Evolutionary conservation across 2,888 invertebrate species (phyloP).

Genomic region (Lochmaea crataegi): DNA sequence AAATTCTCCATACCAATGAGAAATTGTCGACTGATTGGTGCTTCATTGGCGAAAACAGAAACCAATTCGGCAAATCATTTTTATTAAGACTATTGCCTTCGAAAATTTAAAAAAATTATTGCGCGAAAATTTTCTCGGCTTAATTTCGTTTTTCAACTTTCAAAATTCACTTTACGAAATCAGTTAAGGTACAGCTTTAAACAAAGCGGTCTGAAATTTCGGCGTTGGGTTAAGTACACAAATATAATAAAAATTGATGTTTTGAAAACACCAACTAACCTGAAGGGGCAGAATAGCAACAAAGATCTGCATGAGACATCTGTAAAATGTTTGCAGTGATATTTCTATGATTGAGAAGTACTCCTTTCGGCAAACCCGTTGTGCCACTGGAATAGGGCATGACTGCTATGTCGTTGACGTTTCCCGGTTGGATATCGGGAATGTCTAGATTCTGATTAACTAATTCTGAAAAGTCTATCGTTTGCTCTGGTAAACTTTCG

Average conservation of each 20-base stretch:
- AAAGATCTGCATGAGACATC: conserved; percentile 39
- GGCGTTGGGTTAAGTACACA: no score
- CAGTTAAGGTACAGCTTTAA: no score
- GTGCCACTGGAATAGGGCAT: conserved; percentile 90
- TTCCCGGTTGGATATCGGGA: conserved; percentile 66
- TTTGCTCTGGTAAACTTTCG: conserved; percentile 38
- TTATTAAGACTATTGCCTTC: no score
- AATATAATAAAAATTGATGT: neutral
- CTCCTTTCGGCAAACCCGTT: conserved; percentile 85
- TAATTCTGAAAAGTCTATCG: conserved; percentile 41
- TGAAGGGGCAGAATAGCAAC: conserved; percentile 33
- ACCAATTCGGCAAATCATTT: no score
- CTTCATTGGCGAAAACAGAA: no score
- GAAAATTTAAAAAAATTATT: no score
- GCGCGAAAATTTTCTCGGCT: no score
- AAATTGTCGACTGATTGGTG: no score
- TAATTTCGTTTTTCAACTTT: no score
- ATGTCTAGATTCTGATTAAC: conserved; percentile 61
- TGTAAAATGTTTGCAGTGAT: conserved; percentile 49
- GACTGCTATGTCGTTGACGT: conserved; percentile 70
- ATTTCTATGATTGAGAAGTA: conserved; percentile 71
- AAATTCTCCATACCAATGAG: no score
- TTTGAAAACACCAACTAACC: conserved; percentile 32
- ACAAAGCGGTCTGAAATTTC: no score
- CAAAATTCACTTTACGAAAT: no score